Evolutionary conservation across 2,888 invertebrate species (phyloP), one percentile per base, ranked within the genome.

Genomic region (Amphipyra tragopoginis): DNA sequence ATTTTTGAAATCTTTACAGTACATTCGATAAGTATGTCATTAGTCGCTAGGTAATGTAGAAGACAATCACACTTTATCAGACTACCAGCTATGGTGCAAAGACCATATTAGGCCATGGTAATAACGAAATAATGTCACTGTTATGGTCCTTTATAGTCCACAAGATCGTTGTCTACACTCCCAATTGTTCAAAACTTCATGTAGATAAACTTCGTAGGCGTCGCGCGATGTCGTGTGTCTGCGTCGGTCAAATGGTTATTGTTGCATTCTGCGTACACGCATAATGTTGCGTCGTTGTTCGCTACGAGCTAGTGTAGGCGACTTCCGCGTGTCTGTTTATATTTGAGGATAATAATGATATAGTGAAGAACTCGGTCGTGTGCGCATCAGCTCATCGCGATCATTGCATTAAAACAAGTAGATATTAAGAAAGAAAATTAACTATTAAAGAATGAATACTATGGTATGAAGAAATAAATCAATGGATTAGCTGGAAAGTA

Each of bases 201-300:
- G 40, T 38, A 56, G 44, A 51, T 54, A 47, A 34, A 38, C 15
- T 13, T 11, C 8, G 67, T 58, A 55, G 68, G 52, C 63, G 52
- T 45, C 49, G 54, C 10, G 15, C 26, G 14, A 21, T 40, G 42
- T 13, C 11, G 50, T 42, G 60, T 42, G 53, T 11, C 14, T 9
- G 49, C 38, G 56, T 51, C 52, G 58, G 38, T 53, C 58, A 64
- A 68, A 64, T 72, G 59, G 64, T 64, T 72, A 72, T 64, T 68
- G 73, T 56, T 59, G 54, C 42, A 72, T 63, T 66, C 52, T 71
- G 73, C 68, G 64, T 53, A n/a, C 43, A 52, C 55, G 73, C 64
- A 59, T 63, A 56, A 53, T 51, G 38, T 57, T 47, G 39, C 11
- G 50, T 52, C 54, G 59, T 57, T 56, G 36, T 42, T 39, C 43